Conservation (phyloP, 2,888 invertebrate species). For the Phanerotoma sp. region DNA sequence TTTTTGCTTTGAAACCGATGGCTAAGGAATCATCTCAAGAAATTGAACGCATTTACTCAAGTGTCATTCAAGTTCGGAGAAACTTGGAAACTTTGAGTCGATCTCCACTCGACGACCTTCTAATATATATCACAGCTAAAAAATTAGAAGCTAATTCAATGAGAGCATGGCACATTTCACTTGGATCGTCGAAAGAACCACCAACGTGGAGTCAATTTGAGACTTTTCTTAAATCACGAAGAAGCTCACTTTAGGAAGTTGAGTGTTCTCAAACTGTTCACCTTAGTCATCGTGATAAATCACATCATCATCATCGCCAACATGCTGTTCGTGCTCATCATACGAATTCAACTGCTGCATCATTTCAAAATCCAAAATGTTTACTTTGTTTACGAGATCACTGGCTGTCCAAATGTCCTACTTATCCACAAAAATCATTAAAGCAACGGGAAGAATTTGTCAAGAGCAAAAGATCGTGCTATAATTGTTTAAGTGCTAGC, state of each 20-base stretch:
- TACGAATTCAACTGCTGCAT: no score
- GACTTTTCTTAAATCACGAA: conserved; percentile 17
- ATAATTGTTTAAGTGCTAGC: background rate
- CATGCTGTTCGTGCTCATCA: no score
- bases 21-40: conserved; percentile 9
- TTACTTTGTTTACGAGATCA: background rate
- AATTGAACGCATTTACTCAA: conserved; percentile 14
- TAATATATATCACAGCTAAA: conserved; percentile 11
- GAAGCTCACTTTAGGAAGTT: conserved; percentile 17
- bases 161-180: conserved; percentile 20
- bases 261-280: background rate
- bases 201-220: conserved; percentile 21
- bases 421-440: background rate
- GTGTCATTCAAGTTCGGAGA: conserved; percentile 15
- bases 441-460: background rate
- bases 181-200: conserved; percentile 11
- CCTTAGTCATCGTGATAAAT: background rate
- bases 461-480: background rate
- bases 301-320: background rate
- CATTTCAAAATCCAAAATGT: background rate
- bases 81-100: conserved; percentile 15
- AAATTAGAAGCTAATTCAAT: conserved; percentile 13
- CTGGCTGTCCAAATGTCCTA: background rate
- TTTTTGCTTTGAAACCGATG: conserved; percentile 8
- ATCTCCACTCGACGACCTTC: conserved; percentile 16